Base-by-base conservation (phyloP, 2,113 vertebrate genomes). In the Notiomystis cincta region DNA sequence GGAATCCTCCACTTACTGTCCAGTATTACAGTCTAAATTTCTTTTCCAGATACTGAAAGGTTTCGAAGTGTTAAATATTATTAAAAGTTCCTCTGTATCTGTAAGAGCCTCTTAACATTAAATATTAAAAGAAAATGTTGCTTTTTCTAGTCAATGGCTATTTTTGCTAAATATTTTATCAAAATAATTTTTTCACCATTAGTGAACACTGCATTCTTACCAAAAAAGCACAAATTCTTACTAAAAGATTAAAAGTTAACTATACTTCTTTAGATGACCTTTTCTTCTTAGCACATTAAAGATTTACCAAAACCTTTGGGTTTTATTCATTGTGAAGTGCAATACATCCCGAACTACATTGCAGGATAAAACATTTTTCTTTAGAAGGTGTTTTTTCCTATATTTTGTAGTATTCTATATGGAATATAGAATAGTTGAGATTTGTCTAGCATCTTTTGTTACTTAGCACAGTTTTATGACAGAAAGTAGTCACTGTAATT, bases 121-220 rank as follows among this genome's bases (percentile, higher is more conserved):
- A 93, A 85, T 80, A 93, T 94, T 93, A 80, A 96, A 86, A 61
- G 31, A 22, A 96, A 62, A 66, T n/a, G 5, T 31, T 75, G 3
- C 3, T 66, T 15, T 72, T 78, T 44, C 37, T 73, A 65, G 48
- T 35, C 2, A 56, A 13, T 89, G 10, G 42, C 11, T 30, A 15
- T 38, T 38, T 87, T 91, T 64, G 25, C 16, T 88, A 82, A 95
- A 92, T 87, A 72, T 84, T 87, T 92, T 67, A 90, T 73, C 37
- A 65, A 93, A 67, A 14, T 44, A 37, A 2, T 8, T 31, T 82
- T 94, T 73, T 38, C n/a, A 38, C 13, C 33, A 21, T n/a, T 37
- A 62, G 60, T 45, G 31, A 87, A 56, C 7, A 31, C 15, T 67
- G 2, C 1, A 81, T 86, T 85, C 70, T 91, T 61, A 57, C 4